Base-by-base conservation (phyloP, 92 coral and sea anemone genomes). In the Epizoanthus fatuus region DNA sequence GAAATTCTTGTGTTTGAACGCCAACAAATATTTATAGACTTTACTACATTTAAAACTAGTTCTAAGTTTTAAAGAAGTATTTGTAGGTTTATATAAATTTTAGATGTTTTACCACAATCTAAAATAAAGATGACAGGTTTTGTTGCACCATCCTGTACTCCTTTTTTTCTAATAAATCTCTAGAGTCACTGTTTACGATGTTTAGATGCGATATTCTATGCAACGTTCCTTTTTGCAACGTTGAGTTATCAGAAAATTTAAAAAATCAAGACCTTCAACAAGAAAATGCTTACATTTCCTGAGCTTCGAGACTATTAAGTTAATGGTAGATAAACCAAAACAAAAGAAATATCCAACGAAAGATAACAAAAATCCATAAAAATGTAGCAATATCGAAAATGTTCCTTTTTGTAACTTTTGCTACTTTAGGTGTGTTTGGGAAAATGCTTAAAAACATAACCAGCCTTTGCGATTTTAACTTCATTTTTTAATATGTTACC, bases 361-460 rank as follows among this genome's bases (percentile, higher is more conserved):
- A 74, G 66, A 35, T 55, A 25, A 20, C 17, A 74, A 74, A 74
- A 74, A 32, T 15, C 52, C 52, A 47, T 7, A 47, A 47, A 47
- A 47, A 47, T 47, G 52, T 47, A 47, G 51, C 25, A 74, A 56
- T 20, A 56, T 19, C 65, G n/a, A 74, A 12, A 4, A 25, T 55
- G 66, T 74, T 74, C 64, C 66, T 74, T 74, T 74, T 74, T 63
- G 49, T 74, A 74, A 74, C 63, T 44, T 20, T 74, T 74, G 80
- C 7, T 7, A 74, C 7, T 52, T 55, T 74, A 47, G 52, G 52
- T 47, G 52, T 47, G 52, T 47, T 47, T 47, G 52, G 81, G 55
- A 75, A 75, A 58, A 75, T 7, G 67, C 32, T 75, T n/a, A 37
- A 56, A 56, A 20, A 15, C 54, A 37, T 38, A 37, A 65, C 53